Conservation (phyloP, 1,140 invertebrate genomes). For the Pollicipes pollicipes region DNA sequence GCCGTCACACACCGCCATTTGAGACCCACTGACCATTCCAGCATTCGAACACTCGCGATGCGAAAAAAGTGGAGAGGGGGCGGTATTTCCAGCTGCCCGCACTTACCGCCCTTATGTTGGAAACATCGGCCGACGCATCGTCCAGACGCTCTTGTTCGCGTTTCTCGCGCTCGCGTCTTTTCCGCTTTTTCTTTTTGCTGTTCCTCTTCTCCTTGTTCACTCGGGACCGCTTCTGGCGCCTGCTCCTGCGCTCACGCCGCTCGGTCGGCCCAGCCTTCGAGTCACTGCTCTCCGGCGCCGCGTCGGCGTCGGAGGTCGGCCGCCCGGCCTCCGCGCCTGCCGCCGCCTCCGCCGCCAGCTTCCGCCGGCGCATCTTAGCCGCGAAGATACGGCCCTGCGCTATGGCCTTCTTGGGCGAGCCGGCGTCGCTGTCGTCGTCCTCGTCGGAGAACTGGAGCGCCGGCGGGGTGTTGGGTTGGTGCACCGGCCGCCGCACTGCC, state of each 20-base stretch:
- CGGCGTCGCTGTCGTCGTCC: too few relatives aligned
- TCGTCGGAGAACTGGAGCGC: background rate
- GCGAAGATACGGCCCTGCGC: background rate
- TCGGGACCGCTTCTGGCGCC: background rate
- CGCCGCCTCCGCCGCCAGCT: background rate
- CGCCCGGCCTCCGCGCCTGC: background rate
- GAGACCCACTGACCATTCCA: too few relatives aligned
- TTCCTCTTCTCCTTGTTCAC: background rate
- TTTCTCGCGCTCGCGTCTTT: background rate
- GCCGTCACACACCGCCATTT: too few relatives aligned
- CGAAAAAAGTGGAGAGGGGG: too few relatives aligned
- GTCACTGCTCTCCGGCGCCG: background rate
- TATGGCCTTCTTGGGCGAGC: background rate
- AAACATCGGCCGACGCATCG: background rate
- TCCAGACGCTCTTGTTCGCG: background rate
- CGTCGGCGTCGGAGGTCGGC: too few relatives aligned
- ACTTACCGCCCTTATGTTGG: too few relatives aligned
- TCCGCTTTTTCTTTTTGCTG: background rate
- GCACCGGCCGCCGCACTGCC: background rate
- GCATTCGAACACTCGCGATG: too few relatives aligned
- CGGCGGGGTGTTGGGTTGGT: background rate
- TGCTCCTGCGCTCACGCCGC: background rate
- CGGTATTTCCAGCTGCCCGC: too few relatives aligned
- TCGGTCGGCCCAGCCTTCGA: background rate
- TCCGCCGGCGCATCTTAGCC: background rate